Evolutionary conservation across 2,797 vertebrate species (phyloP), one percentile per base, ranked within the genome.

Genomic region (Amniataba percoides): DNA sequence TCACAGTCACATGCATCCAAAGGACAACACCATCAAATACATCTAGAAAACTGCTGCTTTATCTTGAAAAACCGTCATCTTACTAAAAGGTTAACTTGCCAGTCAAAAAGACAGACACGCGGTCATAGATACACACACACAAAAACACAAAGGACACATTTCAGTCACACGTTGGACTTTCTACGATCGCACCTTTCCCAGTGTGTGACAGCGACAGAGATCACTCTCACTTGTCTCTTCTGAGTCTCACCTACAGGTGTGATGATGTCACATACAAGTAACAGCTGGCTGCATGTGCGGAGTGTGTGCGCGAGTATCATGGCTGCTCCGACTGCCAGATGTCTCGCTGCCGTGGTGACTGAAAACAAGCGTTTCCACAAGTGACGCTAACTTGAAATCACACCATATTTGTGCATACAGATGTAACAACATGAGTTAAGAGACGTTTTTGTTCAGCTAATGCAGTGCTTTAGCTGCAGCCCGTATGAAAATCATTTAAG

Each of bases 221-320:
- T 85, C 81, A 25, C 74, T 87, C 76, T 80, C 76, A 55, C 72
- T 72, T 82, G 80, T 74, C 87, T 78, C 78, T 23, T 75, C 39
- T 42, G 76, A 42, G 78, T 88, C 76, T 88, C 83, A 89, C 89
- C 84, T 89, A 67, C 66, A 87, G 85, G 81, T 91, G 91, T 74
- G 83, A 92, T 78, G 80, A 83, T 84, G 83, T 78, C 85, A 85
- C 78, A 52, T 58, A 45, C 69, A 74, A 59, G 71, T 60, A 81
- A 81, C 87, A 88, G 66, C 71, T 87, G 85, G 57, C 70, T 81
- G 60, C 67, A 45, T 74, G 71, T 71, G 43, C 27, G 2, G 78
- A 66, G 63, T 75, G 45, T 34, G 70, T 57, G 19, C 36, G 23
- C 21, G 62, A 19, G 21, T 63, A 16, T 64, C 16, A 12, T 58